Base-by-base conservation (phyloP, 2,797 vertebrate genomes). In the Betta splendens region DNA sequence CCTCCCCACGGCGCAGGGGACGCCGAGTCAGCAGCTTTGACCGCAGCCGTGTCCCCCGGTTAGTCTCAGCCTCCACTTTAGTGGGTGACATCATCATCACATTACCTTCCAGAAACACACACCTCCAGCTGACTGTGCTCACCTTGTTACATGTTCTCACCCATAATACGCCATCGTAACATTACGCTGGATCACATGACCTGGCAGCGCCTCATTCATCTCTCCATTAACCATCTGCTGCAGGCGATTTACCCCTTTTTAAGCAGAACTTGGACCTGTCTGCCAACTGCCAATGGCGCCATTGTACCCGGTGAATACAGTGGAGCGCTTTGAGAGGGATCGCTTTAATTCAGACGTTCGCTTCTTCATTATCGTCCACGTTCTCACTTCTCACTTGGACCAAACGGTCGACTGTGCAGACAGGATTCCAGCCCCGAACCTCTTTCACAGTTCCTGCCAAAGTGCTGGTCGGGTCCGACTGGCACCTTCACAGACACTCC, bases 21-120 rank as follows among this genome's bases (percentile, higher is more conserved):
- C 53, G 64, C 62, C 68, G 54, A 48, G 67, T 83, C 75, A 84
- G 84, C 77, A 69, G 33, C 75, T 77, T 57, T 57, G 66, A 76
- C 66, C 74, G 74, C 46, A 56, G 23, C 28, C 47, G 46, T 23
- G 15, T 6, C 47, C 47, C 59, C 12, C 48, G 42, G 51, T 69
- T 66, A 42, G 29, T 69, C 68, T 72, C 36, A 49, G 39, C 31
- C 37, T 53, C 49, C 25, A 56, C 50, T 10, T 33, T 9, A 23
- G 46, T 23, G 22, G 13, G 38, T 36, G 7, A 53, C 48, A 45
- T 71, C 38, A 36, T 33, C n/a, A 53, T 37, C 48, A 32, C 20
- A 9, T 9, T 23, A 18, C 32, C 16, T 46, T 63, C 36, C 25
- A 47, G 46, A 23, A 35, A 44, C 13, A 31, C 29, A 6, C 7